Evolutionary conservation across 1,140 invertebrate genomes (phyloP).

Genomic region (Drosophila obscura): DNA sequence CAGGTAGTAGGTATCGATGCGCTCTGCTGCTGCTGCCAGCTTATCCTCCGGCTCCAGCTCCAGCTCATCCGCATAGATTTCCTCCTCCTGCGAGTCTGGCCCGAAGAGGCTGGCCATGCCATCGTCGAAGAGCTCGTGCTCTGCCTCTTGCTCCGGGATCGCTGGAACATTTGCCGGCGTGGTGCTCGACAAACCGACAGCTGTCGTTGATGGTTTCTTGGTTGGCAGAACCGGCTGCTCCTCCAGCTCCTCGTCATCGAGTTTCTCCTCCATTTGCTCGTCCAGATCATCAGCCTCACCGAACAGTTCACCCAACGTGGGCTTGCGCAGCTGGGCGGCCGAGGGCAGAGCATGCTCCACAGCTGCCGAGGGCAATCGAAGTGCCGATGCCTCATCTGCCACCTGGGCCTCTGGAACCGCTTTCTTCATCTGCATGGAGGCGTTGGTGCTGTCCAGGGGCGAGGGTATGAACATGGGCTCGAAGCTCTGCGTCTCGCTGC

Average conservation of each 20-base stretch:
- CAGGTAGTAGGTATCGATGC: conserved; percentile 88
- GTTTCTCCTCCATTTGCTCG: conserved; percentile 16
- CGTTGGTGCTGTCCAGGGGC: conserved; percentile 85
- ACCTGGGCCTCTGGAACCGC: background rate
- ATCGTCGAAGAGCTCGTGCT: conserved; percentile 16
- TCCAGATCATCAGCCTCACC: background rate
- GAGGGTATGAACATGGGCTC: conserved; percentile 91
- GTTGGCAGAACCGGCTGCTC: conserved; percentile 1
- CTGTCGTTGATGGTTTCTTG: conserved; percentile 1
- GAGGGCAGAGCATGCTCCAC: conserved; percentile 56
- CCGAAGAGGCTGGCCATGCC: conserved; percentile 52
- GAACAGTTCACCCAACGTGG: conserved; percentile 77
- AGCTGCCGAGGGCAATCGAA: conserved; percentile 57
- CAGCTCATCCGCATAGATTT: conserved; percentile 55
- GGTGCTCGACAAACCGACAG: background rate
- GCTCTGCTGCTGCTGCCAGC: conserved; percentile 88
- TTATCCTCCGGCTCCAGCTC: conserved; percentile 84
- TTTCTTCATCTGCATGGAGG: conserved; percentile 84
- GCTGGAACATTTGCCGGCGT: background rate
- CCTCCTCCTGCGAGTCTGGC: conserved; percentile 39
- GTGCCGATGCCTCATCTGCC: conserved; percentile 29
- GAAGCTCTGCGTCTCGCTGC: conserved; percentile 86
- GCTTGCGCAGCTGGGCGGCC: conserved; percentile 55
- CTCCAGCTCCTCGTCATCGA: conserved; percentile 15
- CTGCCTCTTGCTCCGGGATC: background rate